Evolutionary conservation across 2,797 vertebrate genomes (phyloP).

Genomic region (Acipenser transmontanus): DNA sequence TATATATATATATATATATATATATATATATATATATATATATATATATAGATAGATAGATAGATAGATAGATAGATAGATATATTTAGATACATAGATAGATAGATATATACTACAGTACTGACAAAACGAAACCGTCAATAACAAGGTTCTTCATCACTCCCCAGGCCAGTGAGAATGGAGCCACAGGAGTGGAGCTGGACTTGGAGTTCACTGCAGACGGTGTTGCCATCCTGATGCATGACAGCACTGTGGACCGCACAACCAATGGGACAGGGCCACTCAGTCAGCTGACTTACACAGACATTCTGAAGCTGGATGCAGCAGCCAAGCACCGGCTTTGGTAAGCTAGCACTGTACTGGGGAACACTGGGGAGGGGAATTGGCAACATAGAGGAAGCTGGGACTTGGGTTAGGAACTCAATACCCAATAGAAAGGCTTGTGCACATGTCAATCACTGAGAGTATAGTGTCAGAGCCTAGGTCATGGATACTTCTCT

Average conservation of each 20-base stretch:
- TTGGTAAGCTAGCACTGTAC: constrained; percentile 47
- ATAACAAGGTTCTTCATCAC: background rate
- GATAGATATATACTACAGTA: too few species aligned
- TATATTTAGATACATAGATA: too few species aligned
- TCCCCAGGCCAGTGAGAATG: constrained; percentile 80
- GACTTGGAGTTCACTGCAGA: constrained; percentile 67
- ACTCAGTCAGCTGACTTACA: constrained; percentile 66
- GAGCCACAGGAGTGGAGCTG: constrained; percentile 72
- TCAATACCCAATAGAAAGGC: background rate
- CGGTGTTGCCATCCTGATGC: constrained; percentile 82
- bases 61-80: too few species aligned
- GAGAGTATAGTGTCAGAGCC: too few species aligned
- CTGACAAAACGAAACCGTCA: too few species aligned
- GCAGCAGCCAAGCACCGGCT: constrained; percentile 82
- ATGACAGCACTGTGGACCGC: constrained; percentile 83
- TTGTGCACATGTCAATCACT: too few species aligned
- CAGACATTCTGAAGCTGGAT: constrained; percentile 73
- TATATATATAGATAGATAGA: too few species aligned
- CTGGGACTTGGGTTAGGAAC: background rate
- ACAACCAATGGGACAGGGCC: constrained; percentile 82
- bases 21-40: too few species aligned
- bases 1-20: too few species aligned
- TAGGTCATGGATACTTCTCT: too few species aligned
- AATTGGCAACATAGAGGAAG: background rate
- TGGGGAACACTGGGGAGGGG: background rate